Conservation (phyloP, 2,888 invertebrate genomes). For the Orthosia incerta region DNA sequence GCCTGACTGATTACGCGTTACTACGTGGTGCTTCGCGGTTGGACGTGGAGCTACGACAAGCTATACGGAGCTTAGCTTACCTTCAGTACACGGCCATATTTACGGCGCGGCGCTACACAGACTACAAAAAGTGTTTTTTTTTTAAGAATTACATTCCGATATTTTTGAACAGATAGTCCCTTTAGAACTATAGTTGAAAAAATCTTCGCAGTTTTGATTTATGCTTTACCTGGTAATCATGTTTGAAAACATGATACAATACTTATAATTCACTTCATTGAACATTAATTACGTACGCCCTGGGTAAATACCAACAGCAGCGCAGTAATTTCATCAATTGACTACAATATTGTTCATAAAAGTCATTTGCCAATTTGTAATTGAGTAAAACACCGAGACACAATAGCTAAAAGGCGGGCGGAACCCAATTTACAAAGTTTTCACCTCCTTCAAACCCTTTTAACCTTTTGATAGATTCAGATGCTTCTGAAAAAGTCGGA, state of each 20-base stretch:
- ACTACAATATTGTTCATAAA: constrained; percentile 32
- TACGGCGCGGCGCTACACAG: too few relatives aligned
- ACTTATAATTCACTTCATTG: neutral
- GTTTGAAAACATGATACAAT: too few relatives aligned
- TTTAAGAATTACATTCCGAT: too few relatives aligned
- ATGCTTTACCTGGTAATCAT: neutral
- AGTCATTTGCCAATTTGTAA: constrained; percentile 60
- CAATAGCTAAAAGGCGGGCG: constrained; percentile 67
- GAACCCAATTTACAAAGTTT: constrained; percentile 74
- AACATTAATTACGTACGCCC: neutral
- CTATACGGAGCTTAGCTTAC: neutral
- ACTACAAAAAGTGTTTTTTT: too few relatives aligned
- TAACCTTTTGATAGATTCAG: constrained; percentile 68
- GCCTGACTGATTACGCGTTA: neutral
- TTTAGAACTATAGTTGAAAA: neutral
- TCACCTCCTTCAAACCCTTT: constrained; percentile 67
- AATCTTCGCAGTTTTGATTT: neutral
- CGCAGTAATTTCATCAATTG: constrained; percentile 41
- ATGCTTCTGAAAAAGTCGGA: constrained; percentile 60
- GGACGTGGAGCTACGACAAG: neutral
- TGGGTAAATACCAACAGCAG: neutral
- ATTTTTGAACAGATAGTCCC: neutral
- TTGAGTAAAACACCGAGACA: constrained; percentile 71
- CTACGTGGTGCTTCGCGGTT: neutral
- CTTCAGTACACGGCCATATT: too few relatives aligned